A percentile compares a stretch with the other conserved stretches of the same genome.
Conservation (phyloP, 2,797 vertebrate species). For the Nyctalus aviator region DNA sequence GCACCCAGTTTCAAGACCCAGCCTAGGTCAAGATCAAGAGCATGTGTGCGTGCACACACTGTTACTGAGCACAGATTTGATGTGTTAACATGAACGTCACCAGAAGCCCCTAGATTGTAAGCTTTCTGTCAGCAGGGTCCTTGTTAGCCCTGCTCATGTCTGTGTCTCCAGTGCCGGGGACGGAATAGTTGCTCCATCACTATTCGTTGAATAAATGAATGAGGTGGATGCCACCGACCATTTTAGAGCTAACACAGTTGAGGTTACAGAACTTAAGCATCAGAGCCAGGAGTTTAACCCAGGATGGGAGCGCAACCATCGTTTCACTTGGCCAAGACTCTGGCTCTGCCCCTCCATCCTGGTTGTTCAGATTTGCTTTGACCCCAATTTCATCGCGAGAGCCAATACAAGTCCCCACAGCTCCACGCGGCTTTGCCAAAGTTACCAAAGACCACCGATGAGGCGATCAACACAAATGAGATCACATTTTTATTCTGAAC, state of each 20-base stretch:
- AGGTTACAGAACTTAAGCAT: not conserved
- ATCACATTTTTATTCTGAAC: conserved; percentile 87
- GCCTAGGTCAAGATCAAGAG: not conserved
- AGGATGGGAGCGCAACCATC: not conserved
- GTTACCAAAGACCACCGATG: not conserved
- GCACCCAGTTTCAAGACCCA: not conserved
- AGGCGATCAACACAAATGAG: conserved; percentile 70
- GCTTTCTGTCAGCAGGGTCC: not conserved
- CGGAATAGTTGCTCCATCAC: not conserved
- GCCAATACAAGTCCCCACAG: not conserved
- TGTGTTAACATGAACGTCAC: not conserved
- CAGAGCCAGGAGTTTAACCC: not conserved
- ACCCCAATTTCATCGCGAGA: not conserved
- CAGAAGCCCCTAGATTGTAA: not conserved
- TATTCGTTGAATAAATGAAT: not conserved
- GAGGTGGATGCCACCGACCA: not conserved
- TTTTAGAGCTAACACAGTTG: not conserved
- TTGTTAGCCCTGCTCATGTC: not conserved
- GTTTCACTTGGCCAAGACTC: too few species aligned
- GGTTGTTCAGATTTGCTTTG: not conserved
- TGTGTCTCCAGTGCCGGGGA: not conserved
- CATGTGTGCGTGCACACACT: not conserved
- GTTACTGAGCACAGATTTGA: not conserved
- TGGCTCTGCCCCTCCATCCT: not conserved
- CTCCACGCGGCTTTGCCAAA: not conserved